Evolutionary conservation across 1,140 invertebrate species (phyloP).

Genomic region (Papilio glaucus): DNA sequence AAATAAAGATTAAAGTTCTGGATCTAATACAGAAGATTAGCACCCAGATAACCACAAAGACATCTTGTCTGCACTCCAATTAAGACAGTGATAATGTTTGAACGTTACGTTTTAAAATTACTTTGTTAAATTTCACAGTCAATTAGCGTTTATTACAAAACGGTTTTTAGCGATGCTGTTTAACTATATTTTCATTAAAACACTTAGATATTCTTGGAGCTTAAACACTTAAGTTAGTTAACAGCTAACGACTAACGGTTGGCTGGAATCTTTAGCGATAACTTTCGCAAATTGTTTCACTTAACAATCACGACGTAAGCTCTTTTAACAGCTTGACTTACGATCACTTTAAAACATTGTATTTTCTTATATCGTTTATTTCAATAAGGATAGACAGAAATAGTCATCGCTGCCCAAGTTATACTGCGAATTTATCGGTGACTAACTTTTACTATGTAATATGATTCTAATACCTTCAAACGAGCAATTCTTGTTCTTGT

Average conservation of each 20-base stretch:
- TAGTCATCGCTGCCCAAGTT: neutral
- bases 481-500: no score
- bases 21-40: neutral
- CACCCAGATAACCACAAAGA: neutral
- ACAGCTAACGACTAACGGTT: conserved; percentile 7
- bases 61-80: neutral
- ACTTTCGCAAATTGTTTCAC: neutral
- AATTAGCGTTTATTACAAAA: neutral
- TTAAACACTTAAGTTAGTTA: conserved; percentile 19
- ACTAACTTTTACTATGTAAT: no score
- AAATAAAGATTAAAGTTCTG: neutral
- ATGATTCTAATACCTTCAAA: no score
- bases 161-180: neutral
- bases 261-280: conserved; percentile 23
- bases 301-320: conserved; percentile 13
- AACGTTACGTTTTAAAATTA: neutral
- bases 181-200: conserved; percentile 6
- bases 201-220: neutral
- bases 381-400: neutral
- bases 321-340: neutral
- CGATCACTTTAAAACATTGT: conserved; percentile 8
- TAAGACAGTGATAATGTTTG: neutral
- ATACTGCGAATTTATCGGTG: neutral
- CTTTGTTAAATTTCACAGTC: conserved; percentile 4
- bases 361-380: neutral